phyloP scores from a whole-genome alignment of 2,797 vertebrate genomes.

The Aselliscus stoliczkanus region DNA sequence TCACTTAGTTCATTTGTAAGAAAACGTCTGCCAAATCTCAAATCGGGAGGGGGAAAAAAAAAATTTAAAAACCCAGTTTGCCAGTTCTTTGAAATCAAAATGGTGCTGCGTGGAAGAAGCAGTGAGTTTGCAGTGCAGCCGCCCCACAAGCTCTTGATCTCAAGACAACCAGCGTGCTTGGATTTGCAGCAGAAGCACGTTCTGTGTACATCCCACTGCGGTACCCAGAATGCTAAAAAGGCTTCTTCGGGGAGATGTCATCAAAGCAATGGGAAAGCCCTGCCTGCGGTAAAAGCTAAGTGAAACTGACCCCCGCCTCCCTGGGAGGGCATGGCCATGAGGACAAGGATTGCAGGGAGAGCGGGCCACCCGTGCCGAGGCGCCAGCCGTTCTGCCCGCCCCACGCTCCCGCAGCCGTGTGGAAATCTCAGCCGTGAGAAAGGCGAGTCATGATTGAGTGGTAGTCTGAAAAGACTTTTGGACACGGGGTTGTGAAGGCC shows the following conservation, averaged over 20 bases:
- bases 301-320: neutral
- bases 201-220: neutral
- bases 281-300: neutral
- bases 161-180: rapidly evolving
- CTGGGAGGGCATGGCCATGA: rapidly evolving
- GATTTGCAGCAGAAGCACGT: too few relatives aligned
- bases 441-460: neutral
- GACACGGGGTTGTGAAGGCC: neutral
- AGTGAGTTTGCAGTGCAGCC: neutral
- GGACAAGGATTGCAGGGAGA: rapidly evolving
- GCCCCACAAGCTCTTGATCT: rapidly evolving
- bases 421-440: too few relatives aligned
- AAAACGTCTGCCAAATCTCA: neutral
- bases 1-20: neutral
- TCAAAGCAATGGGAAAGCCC: neutral
- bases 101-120: rapidly evolving
- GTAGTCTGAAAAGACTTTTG: neutral
- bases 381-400: neutral
- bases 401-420: neutral
- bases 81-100: neutral
- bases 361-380: too few relatives aligned
- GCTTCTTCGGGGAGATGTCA: neutral
- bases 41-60: neutral
- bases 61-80: neutral
- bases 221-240: neutral